Evolutionary conservation across 2,113 vertebrate genomes (phyloP).

Genomic region (Arvicanthis niloticus): DNA sequence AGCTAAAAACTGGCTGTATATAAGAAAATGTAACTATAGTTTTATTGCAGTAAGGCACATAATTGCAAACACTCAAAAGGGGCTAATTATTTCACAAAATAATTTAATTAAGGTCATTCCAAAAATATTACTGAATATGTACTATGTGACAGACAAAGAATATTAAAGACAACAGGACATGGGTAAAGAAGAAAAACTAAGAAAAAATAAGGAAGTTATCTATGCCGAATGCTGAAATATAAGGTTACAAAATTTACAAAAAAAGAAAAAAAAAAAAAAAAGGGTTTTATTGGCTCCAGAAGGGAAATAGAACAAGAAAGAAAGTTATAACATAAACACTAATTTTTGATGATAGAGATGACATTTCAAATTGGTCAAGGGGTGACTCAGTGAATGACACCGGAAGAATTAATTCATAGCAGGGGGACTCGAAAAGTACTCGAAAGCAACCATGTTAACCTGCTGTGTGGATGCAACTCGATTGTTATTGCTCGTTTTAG

Average conservation of each 20-base stretch:
- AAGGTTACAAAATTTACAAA: background rate
- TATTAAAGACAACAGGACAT: background rate
- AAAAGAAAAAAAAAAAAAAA: too few species aligned
- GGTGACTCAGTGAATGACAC: background rate
- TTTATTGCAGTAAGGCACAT: slow-evolving; percentile 33
- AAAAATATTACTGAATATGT: slow-evolving; percentile 7
- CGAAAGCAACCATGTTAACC: background rate
- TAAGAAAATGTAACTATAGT: slow-evolving; percentile 52
- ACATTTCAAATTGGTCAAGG: slow-evolving; percentile 34
- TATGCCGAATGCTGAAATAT: background rate
- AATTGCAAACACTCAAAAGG: slow-evolving; percentile 32
- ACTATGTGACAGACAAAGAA: background rate
- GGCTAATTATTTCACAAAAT: slow-evolving; percentile 21
- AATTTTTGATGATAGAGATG: slow-evolving; percentile 2
- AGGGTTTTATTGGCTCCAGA: slow-evolving; percentile 30
- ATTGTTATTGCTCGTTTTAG: background rate
- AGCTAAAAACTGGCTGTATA: background rate
- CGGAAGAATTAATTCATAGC: background rate
- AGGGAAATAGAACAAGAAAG: background rate
- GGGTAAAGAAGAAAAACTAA: background rate
- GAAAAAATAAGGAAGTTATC: background rate
- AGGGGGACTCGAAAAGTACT: background rate
- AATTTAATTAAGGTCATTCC: slow-evolving; percentile 6
- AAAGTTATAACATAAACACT: slow-evolving; percentile 1
- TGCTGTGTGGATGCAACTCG: background rate